phyloP scores from a whole-genome alignment of 37 sponge, comb jelly and placozoan genomes.

The Lycopodina hypogea region DNA sequence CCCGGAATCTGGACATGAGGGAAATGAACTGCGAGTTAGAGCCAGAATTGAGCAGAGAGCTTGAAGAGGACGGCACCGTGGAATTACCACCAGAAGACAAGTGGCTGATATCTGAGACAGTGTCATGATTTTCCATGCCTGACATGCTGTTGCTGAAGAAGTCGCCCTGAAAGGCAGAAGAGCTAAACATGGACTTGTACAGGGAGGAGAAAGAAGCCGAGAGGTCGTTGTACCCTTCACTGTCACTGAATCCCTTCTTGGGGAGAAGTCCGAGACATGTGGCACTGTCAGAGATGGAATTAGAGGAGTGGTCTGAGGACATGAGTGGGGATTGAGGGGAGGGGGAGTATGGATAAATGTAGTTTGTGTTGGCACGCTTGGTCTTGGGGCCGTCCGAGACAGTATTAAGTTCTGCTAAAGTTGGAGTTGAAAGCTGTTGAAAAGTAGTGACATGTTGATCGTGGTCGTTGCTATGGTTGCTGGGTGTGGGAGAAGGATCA shows the following conservation, averaged over 20 bases:
- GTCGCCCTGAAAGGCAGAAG: slow-evolving; percentile 13
- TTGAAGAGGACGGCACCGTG: slow-evolving; percentile 6
- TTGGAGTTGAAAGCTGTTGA: slow-evolving; percentile 30
- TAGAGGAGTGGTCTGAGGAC: slow-evolving; percentile 10
- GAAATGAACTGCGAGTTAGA: slow-evolving; percentile 27
- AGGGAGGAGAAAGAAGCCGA: slow-evolving; percentile 65
- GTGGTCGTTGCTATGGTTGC: no score
- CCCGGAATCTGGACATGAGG: slow-evolving; percentile 65
- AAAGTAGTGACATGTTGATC: no score
- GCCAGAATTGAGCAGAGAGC: background rate
- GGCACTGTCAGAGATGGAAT: slow-evolving; percentile 28
- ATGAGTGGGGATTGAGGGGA: background rate
- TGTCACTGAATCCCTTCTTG: slow-evolving; percentile 37
- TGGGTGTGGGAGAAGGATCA: background rate
- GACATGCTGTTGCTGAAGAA: background rate
- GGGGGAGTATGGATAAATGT: slow-evolving; percentile 1
- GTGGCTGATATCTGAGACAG: background rate
- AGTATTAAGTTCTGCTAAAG: slow-evolving; percentile 56
- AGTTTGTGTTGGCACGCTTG: slow-evolving; percentile 13
- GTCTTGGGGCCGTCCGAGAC: background rate
- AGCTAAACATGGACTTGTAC: slow-evolving; percentile 69
- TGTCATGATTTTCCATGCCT: background rate
- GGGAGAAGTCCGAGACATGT: background rate
- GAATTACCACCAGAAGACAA: background rate
- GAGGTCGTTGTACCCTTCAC: slow-evolving; percentile 55